Conservation (phyloP, 2,888 invertebrate species). For the Parasteatoda lunata region DNA sequence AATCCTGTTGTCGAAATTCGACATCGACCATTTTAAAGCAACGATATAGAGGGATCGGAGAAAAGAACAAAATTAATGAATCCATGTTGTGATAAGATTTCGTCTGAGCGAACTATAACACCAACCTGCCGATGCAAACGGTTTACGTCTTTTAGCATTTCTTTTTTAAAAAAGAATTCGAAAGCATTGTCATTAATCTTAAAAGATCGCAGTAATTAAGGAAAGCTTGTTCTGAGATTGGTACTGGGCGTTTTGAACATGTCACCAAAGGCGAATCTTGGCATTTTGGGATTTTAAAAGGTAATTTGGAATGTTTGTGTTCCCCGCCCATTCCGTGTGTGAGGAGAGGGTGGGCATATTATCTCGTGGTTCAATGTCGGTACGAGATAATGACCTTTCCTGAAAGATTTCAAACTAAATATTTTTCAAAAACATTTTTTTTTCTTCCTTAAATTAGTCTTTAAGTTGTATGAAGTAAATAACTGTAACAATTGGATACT, state of each 20-base stretch:
- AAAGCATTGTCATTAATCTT: conserved; percentile 47
- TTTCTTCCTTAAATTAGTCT: too few relatives aligned
- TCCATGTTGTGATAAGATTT: conserved; percentile 39
- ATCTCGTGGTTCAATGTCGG: conserved; percentile 22
- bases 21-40: neutral
- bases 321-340: conserved; percentile 61
- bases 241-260: conserved; percentile 45
- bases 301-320: conserved; percentile 64
- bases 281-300: conserved; percentile 48
- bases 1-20: neutral
- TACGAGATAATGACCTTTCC: conserved; percentile 36
- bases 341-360: conserved; percentile 36
- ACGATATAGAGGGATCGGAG: neutral
- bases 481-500: too few relatives aligned
- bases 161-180: conserved; percentile 37
- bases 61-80: conserved; percentile 53
- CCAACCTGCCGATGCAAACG: conserved; percentile 7
- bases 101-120: conserved; percentile 29
- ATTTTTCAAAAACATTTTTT: too few relatives aligned
- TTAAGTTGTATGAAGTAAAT: too few relatives aligned
- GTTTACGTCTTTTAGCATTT: conserved; percentile 23
- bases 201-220: conserved; percentile 43
- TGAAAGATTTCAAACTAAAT: too few relatives aligned
- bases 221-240: conserved; percentile 36
- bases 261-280: conserved; percentile 31